A percentile compares a stretch with the other conserved stretches of the same genome.
Evolutionary conservation across 1,140 invertebrate species (phyloP).

Genomic region (Lordiphosa clarofinis): DNA sequence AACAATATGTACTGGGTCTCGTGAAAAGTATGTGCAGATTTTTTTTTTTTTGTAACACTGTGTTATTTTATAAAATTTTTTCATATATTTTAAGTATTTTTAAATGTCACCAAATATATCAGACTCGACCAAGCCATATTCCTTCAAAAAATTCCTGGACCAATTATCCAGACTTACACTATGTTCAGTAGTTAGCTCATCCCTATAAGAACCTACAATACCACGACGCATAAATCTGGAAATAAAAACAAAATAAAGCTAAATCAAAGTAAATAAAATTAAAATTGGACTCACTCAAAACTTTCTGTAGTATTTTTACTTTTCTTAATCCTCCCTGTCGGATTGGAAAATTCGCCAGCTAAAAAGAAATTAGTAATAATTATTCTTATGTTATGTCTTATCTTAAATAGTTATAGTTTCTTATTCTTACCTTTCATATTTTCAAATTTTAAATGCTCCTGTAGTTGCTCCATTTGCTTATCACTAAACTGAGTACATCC

Average conservation of each 20-base stretch:
- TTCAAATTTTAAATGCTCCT: constrained; percentile 22
- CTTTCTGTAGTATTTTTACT: not conserved
- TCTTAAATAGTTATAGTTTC: too few species aligned
- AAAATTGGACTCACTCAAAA: constrained; percentile 17
- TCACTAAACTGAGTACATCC: not conserved
- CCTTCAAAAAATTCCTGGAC: constrained; percentile 3
- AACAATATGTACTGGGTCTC: too few species aligned
- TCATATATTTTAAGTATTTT: too few species aligned
- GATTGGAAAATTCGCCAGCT: constrained; percentile 12
- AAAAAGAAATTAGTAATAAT: not conserved
- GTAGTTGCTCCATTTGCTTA: constrained; percentile 12
- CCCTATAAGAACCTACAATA: constrained; percentile 18
- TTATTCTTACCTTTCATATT: constrained; percentile 25
- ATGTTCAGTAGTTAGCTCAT: constrained; percentile 17
- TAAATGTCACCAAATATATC: constrained; percentile 22
- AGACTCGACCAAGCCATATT: constrained; percentile 18
- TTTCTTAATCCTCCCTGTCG: not conserved
- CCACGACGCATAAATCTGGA: constrained; percentile 29
- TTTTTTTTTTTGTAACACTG: too few species aligned
- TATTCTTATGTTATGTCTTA: too few species aligned
- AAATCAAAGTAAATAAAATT: too few species aligned
- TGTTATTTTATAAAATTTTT: too few species aligned
- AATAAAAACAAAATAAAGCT: not conserved
- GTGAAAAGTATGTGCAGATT: too few species aligned
- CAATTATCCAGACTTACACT: constrained; percentile 18